Evolutionary conservation across 2,797 vertebrate species (phyloP).

Genomic region (Semaprochilodus insignis): DNA sequence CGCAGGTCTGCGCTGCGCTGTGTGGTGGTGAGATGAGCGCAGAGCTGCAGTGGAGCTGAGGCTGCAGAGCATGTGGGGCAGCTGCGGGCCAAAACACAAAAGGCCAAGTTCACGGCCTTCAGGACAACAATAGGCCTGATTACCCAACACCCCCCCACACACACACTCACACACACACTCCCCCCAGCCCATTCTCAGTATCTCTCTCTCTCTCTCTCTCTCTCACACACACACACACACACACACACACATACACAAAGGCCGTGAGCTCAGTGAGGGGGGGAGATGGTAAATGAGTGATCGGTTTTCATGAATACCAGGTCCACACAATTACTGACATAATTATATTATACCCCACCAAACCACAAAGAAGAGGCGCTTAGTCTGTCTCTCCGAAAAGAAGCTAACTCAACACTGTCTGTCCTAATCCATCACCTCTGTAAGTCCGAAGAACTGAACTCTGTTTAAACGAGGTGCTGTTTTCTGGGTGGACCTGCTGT

Average conservation of each 20-base stretch:
- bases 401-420: no score
- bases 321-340: not conserved
- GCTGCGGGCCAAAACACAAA: constrained; percentile 38
- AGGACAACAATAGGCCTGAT: constrained; percentile 52
- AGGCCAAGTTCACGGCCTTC: constrained; percentile 62
- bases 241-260: constrained; percentile 1
- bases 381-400: no score
- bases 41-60: not conserved
- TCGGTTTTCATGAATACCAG: not conserved
- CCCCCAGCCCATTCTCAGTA: not conserved
- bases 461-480: no score
- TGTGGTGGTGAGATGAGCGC: not conserved
- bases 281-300: not conserved
- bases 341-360: not conserved
- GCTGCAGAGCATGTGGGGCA: constrained; percentile 8
- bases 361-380: no score
- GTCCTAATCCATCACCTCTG: no score
- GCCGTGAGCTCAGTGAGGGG: not conserved
- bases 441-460: no score
- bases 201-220: not conserved
- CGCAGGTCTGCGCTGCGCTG: not conserved
- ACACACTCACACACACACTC: constrained; percentile 31
- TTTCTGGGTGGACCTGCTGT: no score
- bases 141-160: constrained; percentile 30
- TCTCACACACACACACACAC: not conserved